Evolutionary conservation across 2,888 invertebrate species (phyloP).

Genomic region (Arge pagana): DNA sequence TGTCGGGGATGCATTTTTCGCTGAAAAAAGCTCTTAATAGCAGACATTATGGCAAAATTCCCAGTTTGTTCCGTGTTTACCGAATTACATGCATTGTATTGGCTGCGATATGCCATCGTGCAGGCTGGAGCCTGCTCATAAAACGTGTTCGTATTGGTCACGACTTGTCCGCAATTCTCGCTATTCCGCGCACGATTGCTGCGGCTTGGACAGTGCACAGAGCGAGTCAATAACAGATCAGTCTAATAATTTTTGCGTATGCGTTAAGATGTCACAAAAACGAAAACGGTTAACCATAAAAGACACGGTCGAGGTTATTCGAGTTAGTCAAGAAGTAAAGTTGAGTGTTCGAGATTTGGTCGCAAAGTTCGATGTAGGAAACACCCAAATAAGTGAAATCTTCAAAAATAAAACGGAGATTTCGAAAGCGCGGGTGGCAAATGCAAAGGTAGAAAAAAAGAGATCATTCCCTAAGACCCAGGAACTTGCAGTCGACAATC

Average conservation of each 20-base stretch:
- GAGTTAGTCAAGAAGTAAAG: conserved; percentile 6
- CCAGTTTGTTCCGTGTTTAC: too few species aligned
- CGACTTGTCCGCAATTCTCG: too few species aligned
- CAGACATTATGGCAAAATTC: too few species aligned
- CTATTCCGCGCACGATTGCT: too few species aligned
- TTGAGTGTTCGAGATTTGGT: conserved; percentile 7
- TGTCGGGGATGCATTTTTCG: too few species aligned
- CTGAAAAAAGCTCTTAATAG: too few species aligned
- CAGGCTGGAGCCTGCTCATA: too few species aligned
- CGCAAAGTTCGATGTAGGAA: conserved; percentile 4
- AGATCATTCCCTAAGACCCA: conserved; percentile 4
- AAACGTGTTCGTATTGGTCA: too few species aligned
- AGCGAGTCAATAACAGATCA: conserved; percentile 3
- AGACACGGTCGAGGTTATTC: conserved; percentile 7
- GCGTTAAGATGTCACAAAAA: conserved; percentile 5
- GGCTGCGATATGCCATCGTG: too few species aligned
- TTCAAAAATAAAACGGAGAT: conserved; percentile 8
- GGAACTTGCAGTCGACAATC: conserved; percentile 6
- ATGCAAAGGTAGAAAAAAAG: conserved; percentile 7
- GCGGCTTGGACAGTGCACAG: conserved; percentile 1
- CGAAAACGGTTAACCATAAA: conserved; percentile 5
- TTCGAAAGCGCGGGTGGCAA: conserved; percentile 2
- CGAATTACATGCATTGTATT: too few species aligned
- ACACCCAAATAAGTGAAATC: conserved; percentile 8
- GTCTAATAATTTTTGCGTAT: conserved; percentile 1